Evolutionary conservation across 2,113 vertebrate species (phyloP), one percentile per base, ranked within the genome.

Genomic region (Theristicus caerulescens): DNA sequence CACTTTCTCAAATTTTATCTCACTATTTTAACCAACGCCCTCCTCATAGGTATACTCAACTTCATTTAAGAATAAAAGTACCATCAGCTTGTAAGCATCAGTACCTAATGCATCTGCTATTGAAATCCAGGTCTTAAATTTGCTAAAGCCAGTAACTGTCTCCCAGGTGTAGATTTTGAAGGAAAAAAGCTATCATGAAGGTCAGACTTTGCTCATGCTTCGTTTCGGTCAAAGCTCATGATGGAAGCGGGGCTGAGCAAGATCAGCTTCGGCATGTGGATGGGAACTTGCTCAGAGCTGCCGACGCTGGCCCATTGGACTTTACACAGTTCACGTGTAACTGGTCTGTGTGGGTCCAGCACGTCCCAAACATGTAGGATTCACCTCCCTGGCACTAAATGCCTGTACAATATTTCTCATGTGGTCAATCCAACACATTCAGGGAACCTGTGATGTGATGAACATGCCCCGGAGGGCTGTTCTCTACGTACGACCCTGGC

Each of bases 1-100:
- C 49, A 86, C 66, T 81, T 91, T 42, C 73, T 76, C 55, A n/a
- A 62, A 72, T 92, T 95, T 89, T 82, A 71, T 46, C 82, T 84
- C 67, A 74, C 93, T 90, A 83, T 96, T 91, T 95, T 73, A 94
- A 83, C 40, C 34, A 94, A 71, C 17, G 78, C 5, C 29, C 18
- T 78, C 14, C 47, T 92, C 24, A 34, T 0, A 90, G 62, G 27
- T 82, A 55, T 42, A 55, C 49, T 92, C 20, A 46, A 58, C 40
- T 86, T 87, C 21, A 65, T 58, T 80, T 66, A 65, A 83, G 72
- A 94, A 77, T 46, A 70, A 13, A 95, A 84, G 65, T 42, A 71
- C 19, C 51, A 61, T 29, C 51, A 69, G 44, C 59, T 89, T 62
- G 13, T 38, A 51, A 91, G 40, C 36, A 77, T 57, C 79, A 62